Percentiles rank a stretch among this genome's conserved stretches.
Conservation (phyloP, 2,888 invertebrate species). For the Alcis repandata region DNA sequence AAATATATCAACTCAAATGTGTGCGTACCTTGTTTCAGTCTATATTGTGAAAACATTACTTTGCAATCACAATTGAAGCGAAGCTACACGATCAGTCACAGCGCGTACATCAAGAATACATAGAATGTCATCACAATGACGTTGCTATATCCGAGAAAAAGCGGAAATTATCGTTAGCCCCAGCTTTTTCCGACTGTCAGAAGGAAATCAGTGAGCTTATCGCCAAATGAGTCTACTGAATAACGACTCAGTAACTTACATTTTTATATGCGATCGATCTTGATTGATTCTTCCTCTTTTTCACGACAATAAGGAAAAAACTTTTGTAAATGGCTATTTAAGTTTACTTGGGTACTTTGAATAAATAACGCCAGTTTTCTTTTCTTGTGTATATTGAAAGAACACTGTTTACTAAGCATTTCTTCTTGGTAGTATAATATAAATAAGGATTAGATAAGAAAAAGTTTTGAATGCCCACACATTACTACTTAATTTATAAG, state of each 20-base stretch:
- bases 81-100: constrained; percentile 8
- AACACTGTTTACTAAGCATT: background rate
- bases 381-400: background rate
- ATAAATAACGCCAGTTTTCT: background rate
- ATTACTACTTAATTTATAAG: too few relatives aligned
- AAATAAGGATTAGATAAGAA: background rate
- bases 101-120: constrained; percentile 17
- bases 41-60: background rate
- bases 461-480: background rate
- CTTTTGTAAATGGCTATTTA: constrained; percentile 22
- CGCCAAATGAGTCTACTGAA: constrained; percentile 44
- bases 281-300: constrained; percentile 42
- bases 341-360: constrained; percentile 6
- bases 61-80: background rate
- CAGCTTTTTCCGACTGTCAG: constrained; percentile 37
- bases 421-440: background rate
- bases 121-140: constrained; percentile 37
- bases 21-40: background rate
- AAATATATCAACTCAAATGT: background rate
- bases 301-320: constrained; percentile 35
- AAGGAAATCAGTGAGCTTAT: constrained; percentile 45
- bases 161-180: constrained; percentile 41
- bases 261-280: constrained; percentile 41
- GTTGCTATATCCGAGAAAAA: constrained; percentile 31
- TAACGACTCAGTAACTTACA: constrained; percentile 43